These are phyloP conservation scores for Astyanax mexicanus DNA, from an alignment of 2,797 vertebrate species.

Conservation along the genomic window DNA sequence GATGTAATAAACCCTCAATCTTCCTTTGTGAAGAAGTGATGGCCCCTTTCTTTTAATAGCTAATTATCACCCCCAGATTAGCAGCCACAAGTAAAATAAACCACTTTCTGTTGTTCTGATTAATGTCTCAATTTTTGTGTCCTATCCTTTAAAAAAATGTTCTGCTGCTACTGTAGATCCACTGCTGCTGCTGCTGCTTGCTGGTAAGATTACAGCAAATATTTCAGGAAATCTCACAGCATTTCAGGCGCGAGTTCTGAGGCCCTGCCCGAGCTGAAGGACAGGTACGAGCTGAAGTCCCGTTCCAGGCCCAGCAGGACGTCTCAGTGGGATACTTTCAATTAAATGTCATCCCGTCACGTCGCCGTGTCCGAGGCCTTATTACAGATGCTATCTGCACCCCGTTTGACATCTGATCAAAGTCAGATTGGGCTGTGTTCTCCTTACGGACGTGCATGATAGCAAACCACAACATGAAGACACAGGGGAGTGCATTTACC, in stretches of 20 bases:
- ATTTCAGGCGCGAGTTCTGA: background rate
- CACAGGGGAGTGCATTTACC: too few relatives aligned
- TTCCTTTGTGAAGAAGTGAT: too few relatives aligned
- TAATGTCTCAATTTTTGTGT: too few relatives aligned
- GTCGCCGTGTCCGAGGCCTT: background rate
- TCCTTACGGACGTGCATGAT: background rate
- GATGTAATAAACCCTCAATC: too few relatives aligned
- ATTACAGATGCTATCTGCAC: slow-evolving; percentile 33
- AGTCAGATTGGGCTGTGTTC: slow-evolving; percentile 4
- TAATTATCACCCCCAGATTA: too few relatives aligned
- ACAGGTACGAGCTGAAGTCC: background rate
- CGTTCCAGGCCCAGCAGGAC: background rate
- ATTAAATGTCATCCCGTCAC: slow-evolving; percentile 6
- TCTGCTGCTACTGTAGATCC: background rate
- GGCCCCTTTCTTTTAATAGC: too few relatives aligned
- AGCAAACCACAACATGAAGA: too few relatives aligned
- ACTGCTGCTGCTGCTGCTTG: background rate
- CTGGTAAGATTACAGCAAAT: background rate
- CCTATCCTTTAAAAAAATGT: too few relatives aligned
- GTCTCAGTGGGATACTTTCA: background rate
- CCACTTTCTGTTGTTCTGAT: too few relatives aligned
- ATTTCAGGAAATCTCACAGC: background rate
- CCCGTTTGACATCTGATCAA: slow-evolving; percentile 15
- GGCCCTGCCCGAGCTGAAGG: background rate
- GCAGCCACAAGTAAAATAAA: too few relatives aligned